Evolutionary conservation across 2,797 vertebrate species (phyloP), one percentile per base, ranked within the genome.

Genomic region (Propithecus deckenii): DNA sequence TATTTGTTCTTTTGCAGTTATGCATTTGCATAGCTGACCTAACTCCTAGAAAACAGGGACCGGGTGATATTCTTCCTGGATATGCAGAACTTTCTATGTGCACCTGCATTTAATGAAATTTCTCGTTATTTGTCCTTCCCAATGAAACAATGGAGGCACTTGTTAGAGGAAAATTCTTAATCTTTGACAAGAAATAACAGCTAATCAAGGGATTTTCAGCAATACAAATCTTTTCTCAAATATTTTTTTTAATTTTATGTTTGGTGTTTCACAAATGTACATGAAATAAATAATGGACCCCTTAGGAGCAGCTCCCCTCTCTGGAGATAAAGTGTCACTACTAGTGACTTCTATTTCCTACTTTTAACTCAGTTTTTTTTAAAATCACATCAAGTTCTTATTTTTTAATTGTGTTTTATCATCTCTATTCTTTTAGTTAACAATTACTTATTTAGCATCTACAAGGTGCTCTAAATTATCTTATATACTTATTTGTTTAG

Each of bases 121-220:
- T 35, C 76, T 67, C 76, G n/a, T 13, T 55, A 52, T 81, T 84
- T 80, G 50, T 52, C 22, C 30, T 72, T 55, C 17, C 18, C 48
- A 15, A 63, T 14, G 48, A 50, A 87, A 76, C 35, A 61, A 85
- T 35, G 69, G 48, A 48, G 67, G 30, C 38, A 65, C 30, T 78
- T 74, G 35, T 61, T 67, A 55, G 11, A 93, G 50, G 38, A 86
- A 85, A 86, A 11, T 15, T 86, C n/a, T 57, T 80, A 10, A 57
- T 86, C 50, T 89, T 74, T 78, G 59, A 61, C 67, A 95, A 91
- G 28, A 91, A 95, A 50, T 75, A 79, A 28, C n/a, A 48, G 32
- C 15, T 32, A 74, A 67, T 67, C 61, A 76, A 95, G 61, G 35
- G 43, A 41, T 81, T 75, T 89, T 69, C 4, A 8, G 32, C 35